These are phyloP conservation scores for Ptyas mucosa DNA, from an alignment of 2,113 vertebrate species.

Conservation along the genomic window DNA sequence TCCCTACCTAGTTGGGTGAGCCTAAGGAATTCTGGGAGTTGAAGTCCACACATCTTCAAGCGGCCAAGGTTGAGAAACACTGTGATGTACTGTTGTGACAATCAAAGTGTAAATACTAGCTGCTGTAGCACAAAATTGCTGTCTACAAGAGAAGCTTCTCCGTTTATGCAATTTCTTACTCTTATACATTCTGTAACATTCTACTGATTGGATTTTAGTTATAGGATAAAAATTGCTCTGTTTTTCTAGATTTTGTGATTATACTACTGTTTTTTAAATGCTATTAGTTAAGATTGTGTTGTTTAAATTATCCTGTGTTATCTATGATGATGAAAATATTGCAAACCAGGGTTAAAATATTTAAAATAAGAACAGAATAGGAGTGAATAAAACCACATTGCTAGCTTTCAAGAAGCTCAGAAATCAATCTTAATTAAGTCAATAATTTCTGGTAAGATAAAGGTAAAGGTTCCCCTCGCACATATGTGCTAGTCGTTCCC, in stretches of 20 bases:
- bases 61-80: not conserved
- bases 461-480: no score
- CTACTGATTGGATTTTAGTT: not conserved
- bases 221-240: not conserved
- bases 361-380: not conserved
- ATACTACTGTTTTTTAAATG: not conserved
- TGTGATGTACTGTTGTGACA: not conserved
- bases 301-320: not conserved
- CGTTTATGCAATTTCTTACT: not conserved
- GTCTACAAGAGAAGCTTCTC: not conserved
- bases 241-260: not conserved
- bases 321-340: not conserved
- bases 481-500: no score
- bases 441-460: not conserved
- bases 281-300: not conserved
- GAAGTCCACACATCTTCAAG: not conserved
- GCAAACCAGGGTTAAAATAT: not conserved
- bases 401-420: not conserved
- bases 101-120: not conserved
- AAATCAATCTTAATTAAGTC: not conserved
- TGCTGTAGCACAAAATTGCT: fast-evolving
- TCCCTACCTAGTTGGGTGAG: not conserved
- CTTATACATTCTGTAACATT: not conserved
- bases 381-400: not conserved
- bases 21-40: not conserved